Evolutionary conservation across 2,113 vertebrate genomes (phyloP).

Genomic region (Petromus typicus): DNA sequence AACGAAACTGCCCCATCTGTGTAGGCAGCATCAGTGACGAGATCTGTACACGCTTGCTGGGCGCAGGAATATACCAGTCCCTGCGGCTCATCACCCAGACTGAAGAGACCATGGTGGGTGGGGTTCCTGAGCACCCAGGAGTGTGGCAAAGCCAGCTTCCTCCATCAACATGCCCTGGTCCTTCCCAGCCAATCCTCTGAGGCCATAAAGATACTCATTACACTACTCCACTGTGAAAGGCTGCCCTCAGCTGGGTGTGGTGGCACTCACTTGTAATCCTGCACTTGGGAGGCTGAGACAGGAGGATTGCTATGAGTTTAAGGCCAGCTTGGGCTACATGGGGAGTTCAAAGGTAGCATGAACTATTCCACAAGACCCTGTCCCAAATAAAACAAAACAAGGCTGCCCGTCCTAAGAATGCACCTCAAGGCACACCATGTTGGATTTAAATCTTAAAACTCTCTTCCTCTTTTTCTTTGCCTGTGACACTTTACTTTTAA

Average conservation of each 20-base stretch:
- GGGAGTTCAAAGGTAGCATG: neutral
- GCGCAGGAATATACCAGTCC: fast-evolving
- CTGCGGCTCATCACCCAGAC: fast-evolving
- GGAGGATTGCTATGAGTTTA: neutral
- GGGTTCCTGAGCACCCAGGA: neutral
- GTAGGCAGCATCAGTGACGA: fast-evolving
- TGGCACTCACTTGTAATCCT: neutral
- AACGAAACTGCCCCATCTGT: fast-evolving
- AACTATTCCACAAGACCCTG: neutral
- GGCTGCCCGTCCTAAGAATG: neutral
- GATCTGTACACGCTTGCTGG: fast-evolving
- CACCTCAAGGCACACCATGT: neutral
- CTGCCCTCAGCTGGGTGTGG: neutral
- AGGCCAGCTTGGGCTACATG: neutral
- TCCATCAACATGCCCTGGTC: neutral
- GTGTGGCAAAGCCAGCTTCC: neutral
- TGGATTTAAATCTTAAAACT: neutral
- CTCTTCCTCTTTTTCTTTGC: neutral
- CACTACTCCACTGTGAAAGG: fast-evolving
- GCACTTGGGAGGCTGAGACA: neutral
- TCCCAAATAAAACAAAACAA: neutral
- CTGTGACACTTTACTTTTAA: neutral
- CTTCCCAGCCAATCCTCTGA: neutral
- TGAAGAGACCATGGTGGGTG: fast-evolving
- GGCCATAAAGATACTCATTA: neutral